Conservation (phyloP, 2,797 vertebrate species). For the Lophius americanus region DNA sequence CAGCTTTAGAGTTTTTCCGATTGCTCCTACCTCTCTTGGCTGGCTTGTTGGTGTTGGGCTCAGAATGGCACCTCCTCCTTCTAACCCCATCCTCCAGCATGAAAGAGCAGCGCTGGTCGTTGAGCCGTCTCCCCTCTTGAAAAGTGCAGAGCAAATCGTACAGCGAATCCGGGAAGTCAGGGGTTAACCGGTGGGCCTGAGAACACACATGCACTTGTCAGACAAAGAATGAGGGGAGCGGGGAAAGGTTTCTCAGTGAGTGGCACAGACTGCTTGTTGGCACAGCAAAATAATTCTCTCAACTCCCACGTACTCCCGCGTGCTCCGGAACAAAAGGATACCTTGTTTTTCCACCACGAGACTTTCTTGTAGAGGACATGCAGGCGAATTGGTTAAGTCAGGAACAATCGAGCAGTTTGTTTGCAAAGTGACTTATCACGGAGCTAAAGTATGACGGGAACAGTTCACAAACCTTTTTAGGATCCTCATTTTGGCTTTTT, state of each 20-base stretch:
- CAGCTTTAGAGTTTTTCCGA: background rate
- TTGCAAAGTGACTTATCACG: background rate
- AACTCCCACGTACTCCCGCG: slow-evolving; percentile 54
- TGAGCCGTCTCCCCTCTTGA: slow-evolving; percentile 83
- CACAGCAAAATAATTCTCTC: slow-evolving; percentile 44
- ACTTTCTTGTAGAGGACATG: background rate
- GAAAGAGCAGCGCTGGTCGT: slow-evolving; percentile 87
- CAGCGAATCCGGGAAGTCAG: slow-evolving; percentile 82
- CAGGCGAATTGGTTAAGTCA: background rate
- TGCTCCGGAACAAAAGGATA: slow-evolving; percentile 27
- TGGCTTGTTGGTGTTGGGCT: slow-evolving; percentile 77
- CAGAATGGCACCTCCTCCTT: slow-evolving; percentile 83
- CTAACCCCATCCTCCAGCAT: slow-evolving; percentile 56
- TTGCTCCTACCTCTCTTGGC: slow-evolving; percentile 69
- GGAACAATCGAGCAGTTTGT: slow-evolving; percentile 4
- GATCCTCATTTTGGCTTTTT: slow-evolving; percentile 57
- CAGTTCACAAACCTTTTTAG: slow-evolving; percentile 70
- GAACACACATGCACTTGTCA: slow-evolving; percentile 30
- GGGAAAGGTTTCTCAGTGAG: slow-evolving; percentile 42
- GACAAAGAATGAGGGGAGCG: slow-evolving; percentile 1
- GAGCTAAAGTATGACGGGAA: background rate
- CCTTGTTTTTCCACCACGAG: slow-evolving; percentile 38
- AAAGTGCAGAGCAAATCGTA: slow-evolving; percentile 82
- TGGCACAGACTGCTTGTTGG: slow-evolving; percentile 52
- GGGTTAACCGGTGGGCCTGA: slow-evolving; percentile 76